These are phyloP conservation scores for Antechinus stuartii DNA, from an alignment of 2,113 vertebrate species.

Conservation along the genomic window DNA sequence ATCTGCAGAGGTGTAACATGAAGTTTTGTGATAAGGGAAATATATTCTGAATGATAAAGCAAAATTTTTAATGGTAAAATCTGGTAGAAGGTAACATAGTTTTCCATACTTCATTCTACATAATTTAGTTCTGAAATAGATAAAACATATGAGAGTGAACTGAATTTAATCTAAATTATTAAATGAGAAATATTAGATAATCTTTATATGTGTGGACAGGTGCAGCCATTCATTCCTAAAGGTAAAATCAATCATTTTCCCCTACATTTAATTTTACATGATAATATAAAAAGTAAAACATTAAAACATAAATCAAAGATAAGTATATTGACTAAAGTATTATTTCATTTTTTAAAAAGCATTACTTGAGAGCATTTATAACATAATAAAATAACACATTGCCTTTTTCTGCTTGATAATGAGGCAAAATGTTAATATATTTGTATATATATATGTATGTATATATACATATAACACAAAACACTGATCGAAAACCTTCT, in stretches of 20 bases:
- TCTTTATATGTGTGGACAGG: background rate
- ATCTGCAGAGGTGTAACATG: conserved; percentile 65
- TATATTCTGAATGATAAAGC: conserved; percentile 53
- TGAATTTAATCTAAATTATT: conserved; percentile 43
- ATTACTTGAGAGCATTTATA: background rate
- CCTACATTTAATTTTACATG: conserved; percentile 22
- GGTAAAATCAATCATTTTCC: conserved; percentile 42
- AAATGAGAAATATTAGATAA: background rate
- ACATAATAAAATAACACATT: conserved; percentile 22
- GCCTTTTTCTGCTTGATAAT: background rate
- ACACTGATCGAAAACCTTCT: background rate
- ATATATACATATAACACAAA: background rate
- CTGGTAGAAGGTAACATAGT: background rate
- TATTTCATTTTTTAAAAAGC: conserved; percentile 1
- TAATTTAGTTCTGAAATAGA: conserved; percentile 40
- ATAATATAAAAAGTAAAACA: background rate
- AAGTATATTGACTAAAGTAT: conserved; percentile 13
- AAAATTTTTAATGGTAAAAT: conserved; percentile 42
- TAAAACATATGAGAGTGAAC: conserved; percentile 26
- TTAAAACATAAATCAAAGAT: background rate
- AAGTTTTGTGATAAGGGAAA: conserved; percentile 71
- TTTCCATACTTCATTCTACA: conserved; percentile 52
- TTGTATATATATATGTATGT: conserved; percentile 9
- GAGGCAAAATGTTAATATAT: conserved; percentile 46
- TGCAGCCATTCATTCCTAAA: conserved; percentile 24